A percentile compares a stretch with the other conserved stretches of the same genome.
Evolutionary conservation across 2,113 vertebrate genomes (phyloP).

Genomic region (Danionella cerebrum): DNA sequence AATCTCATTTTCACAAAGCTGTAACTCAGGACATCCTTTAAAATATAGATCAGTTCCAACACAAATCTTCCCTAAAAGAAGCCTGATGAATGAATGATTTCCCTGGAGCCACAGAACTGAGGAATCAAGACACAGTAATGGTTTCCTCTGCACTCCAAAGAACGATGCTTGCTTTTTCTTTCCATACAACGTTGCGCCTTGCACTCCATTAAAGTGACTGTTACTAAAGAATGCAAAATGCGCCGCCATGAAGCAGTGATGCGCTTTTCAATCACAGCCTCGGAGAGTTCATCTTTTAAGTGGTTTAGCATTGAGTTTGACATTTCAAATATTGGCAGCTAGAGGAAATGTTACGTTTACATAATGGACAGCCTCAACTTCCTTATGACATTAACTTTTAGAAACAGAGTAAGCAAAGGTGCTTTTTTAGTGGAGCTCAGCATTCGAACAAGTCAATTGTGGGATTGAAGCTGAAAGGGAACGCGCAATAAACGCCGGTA

Average conservation of each 20-base stretch:
- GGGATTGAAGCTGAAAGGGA: neutral
- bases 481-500: neutral
- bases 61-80: constrained; percentile 32
- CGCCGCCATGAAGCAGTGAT: constrained; percentile 9
- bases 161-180: constrained; percentile 5
- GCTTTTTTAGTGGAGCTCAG: too few species aligned
- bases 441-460: too few species aligned
- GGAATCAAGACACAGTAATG: constrained; percentile 40
- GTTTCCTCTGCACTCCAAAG: constrained; percentile 31
- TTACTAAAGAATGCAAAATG: constrained; percentile 38
- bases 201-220: constrained; percentile 31
- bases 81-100: constrained; percentile 47
- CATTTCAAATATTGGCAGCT: constrained; percentile 9
- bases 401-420: too few species aligned
- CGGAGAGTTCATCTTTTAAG: constrained; percentile 42
- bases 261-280: constrained; percentile 36
- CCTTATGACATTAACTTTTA: neutral
- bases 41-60: constrained; percentile 42
- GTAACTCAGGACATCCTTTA: constrained; percentile 27
- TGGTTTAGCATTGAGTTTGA: constrained; percentile 18
- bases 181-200: constrained; percentile 2
- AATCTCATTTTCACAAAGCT: constrained; percentile 44
- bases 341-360: neutral
- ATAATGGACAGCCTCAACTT: neutral
- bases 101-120: constrained; percentile 44